Evolutionary conservation across 2,113 vertebrate species (phyloP).

Genomic region (Motacilla alba): DNA sequence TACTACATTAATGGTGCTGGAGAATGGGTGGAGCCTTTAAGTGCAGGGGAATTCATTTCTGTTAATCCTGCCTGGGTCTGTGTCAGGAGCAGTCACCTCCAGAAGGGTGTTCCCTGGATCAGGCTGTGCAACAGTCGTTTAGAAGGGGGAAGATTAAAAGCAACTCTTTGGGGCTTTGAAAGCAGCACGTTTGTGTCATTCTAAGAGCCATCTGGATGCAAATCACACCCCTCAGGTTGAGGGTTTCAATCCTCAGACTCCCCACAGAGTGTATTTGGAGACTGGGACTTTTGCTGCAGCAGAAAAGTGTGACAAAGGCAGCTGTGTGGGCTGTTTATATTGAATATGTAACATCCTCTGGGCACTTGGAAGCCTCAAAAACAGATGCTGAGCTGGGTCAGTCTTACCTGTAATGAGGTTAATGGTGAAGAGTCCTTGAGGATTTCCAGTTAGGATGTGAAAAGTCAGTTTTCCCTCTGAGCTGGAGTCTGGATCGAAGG

Average conservation of each 20-base stretch:
- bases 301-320: conserved; percentile 6
- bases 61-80: conserved; percentile 17
- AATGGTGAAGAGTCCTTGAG: conserved; percentile 79
- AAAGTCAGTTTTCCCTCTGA: conserved; percentile 86
- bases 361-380: background rate
- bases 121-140: background rate
- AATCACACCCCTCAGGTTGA: background rate
- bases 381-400: background rate
- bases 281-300: background rate
- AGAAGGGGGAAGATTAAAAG: background rate
- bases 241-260: background rate
- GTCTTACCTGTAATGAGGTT: conserved; percentile 85
- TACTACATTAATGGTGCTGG: background rate
- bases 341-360: background rate
- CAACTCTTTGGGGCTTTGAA: background rate
- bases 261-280: background rate
- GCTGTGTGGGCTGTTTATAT: background rate
- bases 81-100: background rate
- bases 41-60: background rate
- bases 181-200: background rate
- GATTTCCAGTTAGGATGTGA: conserved; percentile 83
- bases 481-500: conserved; percentile 82
- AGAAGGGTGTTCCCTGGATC: conserved; percentile 13
- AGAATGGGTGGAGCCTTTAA: conserved; percentile 25
- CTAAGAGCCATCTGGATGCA: conserved; percentile 4